phyloP scores from a whole-genome alignment of 2,888 invertebrate genomes.

The Spisula solida region DNA sequence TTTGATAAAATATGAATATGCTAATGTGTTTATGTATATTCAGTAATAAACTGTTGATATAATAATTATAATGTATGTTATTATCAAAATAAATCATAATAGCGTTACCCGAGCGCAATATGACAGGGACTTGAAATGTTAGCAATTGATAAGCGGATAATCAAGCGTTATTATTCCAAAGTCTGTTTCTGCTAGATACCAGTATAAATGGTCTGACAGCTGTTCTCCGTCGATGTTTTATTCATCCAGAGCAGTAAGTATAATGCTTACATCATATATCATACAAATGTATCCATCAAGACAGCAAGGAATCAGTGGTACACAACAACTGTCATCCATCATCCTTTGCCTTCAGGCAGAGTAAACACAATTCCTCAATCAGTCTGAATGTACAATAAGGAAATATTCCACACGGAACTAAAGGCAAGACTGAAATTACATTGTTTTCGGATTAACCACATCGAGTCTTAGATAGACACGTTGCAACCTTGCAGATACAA shows the following conservation, averaged over 20 bases:
- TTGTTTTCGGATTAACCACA: neutral
- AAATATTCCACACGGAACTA: neutral
- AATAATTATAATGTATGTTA: too few relatives aligned
- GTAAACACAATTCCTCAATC: neutral
- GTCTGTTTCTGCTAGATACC: too few relatives aligned
- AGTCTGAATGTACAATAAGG: neutral
- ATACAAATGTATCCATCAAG: neutral
- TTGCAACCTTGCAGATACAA: neutral
- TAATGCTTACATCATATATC: neutral
- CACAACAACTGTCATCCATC: neutral
- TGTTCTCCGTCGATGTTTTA: neutral
- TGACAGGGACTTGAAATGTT: too few relatives aligned
- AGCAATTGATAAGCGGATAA: too few relatives aligned
- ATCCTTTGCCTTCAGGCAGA: neutral
- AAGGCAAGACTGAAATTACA: neutral
- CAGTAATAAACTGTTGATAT: too few relatives aligned
- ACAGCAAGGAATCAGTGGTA: neutral
- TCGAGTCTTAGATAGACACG: neutral
- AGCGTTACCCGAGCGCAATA: too few relatives aligned
- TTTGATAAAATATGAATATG: too few relatives aligned
- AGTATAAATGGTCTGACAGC: neutral
- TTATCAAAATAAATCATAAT: too few relatives aligned
- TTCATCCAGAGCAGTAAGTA: neutral
- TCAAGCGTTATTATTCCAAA: too few relatives aligned
- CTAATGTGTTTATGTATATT: too few relatives aligned